A percentile compares a stretch with the other conserved stretches of the same genome.
These are phyloP conservation scores for Tricholaema leucomelas DNA, from an alignment of 2,113 vertebrate genomes.

Conservation along the genomic window DNA sequence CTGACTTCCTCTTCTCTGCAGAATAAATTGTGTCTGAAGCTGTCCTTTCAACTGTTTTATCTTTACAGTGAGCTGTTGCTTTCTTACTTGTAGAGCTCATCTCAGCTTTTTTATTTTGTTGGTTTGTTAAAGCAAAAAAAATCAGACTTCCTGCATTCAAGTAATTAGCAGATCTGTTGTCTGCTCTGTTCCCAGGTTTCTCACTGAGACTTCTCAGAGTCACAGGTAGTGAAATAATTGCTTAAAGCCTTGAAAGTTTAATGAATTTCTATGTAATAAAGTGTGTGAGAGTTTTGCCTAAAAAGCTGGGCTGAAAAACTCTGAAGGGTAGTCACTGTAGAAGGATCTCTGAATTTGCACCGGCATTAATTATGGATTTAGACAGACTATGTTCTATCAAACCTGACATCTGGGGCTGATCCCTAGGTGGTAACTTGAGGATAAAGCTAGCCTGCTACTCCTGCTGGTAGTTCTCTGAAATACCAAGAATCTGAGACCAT, in stretches of 20 bases:
- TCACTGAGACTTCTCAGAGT: not conserved
- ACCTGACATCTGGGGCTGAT: slow-evolving; percentile 23
- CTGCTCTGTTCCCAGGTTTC: not conserved
- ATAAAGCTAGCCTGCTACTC: not conserved
- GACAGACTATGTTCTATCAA: slow-evolving; percentile 7
- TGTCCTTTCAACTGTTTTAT: not conserved
- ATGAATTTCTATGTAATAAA: not conserved
- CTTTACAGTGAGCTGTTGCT: not conserved
- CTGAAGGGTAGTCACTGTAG: not conserved
- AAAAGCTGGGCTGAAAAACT: not conserved
- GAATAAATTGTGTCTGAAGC: not conserved
- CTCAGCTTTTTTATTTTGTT: not conserved
- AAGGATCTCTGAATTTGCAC: not conserved
- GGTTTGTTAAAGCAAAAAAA: not conserved
- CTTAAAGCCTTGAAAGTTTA: not conserved
- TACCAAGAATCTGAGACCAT: slow-evolving; percentile 17
- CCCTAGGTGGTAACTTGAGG: slow-evolving; percentile 26
- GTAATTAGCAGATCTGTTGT: not conserved
- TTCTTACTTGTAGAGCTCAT: not conserved
- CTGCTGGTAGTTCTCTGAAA: not conserved
- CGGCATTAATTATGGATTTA: slow-evolving; percentile 24
- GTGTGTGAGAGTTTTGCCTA: not conserved
- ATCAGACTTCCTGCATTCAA: not conserved
- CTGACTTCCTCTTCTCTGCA: not conserved
- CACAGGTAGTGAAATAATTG: not conserved